Conservation (phyloP, 2,797 vertebrate species). For the Gadopsis bispinosus region DNA sequence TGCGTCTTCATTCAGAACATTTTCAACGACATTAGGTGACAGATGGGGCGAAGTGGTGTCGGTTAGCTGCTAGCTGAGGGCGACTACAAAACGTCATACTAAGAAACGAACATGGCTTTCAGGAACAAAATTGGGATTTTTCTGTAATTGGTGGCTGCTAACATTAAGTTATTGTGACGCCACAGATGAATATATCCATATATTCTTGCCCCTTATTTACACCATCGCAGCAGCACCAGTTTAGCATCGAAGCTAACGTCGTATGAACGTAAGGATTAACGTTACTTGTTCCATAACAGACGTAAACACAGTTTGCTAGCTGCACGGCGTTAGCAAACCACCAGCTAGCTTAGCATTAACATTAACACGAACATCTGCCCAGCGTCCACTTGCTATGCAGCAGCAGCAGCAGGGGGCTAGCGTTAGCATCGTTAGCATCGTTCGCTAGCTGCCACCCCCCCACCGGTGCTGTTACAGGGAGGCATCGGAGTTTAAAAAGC, state of each 20-base stretch:
- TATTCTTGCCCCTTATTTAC: constrained; percentile 37
- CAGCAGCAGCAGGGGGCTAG: constrained; percentile 57
- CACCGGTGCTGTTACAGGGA: constrained; percentile 67
- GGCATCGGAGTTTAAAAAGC: constrained; percentile 55
- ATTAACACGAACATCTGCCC: constrained; percentile 48
- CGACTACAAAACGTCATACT: neutral
- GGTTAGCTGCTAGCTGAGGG: constrained; percentile 27
- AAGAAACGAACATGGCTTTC: neutral
- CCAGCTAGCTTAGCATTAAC: neutral
- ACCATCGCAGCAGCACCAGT: constrained; percentile 45
- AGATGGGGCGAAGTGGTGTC: neutral
- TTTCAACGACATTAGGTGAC: neutral
- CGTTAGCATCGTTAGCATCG: constrained; percentile 73
- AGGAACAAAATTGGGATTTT: neutral
- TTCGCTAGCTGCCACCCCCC: constrained; percentile 69
- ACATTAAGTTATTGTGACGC: neutral
- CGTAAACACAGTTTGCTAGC: neutral
- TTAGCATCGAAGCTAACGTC: constrained; percentile 65
- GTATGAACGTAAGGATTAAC: constrained; percentile 30
- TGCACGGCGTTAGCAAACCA: neutral
- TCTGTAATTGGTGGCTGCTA: neutral
- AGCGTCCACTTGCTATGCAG: constrained; percentile 51
- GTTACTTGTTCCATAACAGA: neutral
- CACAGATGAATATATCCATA: neutral
- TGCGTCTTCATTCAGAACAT: neutral